phyloP scores from a whole-genome alignment of 2,888 invertebrate species.

The Laothoe populi region DNA sequence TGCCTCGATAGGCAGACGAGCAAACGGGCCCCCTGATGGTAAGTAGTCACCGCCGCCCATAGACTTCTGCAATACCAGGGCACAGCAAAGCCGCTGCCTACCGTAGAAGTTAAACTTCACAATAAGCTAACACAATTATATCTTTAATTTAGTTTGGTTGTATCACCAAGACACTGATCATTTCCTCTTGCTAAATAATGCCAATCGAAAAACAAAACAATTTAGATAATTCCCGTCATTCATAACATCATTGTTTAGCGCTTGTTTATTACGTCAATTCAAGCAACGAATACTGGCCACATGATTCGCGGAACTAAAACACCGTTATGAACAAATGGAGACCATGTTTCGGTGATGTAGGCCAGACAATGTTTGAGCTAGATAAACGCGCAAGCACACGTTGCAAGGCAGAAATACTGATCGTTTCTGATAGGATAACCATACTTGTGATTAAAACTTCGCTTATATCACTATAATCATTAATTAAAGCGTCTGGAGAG shows the following conservation, averaged over 20 bases:
- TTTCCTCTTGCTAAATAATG: background rate
- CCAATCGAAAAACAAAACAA: background rate
- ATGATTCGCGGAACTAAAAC: conserved; percentile 21
- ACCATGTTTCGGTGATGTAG: conserved; percentile 24
- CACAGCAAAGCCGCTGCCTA: no score
- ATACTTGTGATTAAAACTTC: no score
- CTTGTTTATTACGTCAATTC: background rate
- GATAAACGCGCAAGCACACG: background rate
- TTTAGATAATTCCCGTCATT: background rate
- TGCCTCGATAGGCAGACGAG: no score
- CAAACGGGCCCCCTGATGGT: no score
- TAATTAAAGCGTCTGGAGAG: no score
- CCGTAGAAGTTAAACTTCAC: no score
- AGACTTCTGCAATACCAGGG: no score
- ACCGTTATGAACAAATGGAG: conserved; percentile 22
- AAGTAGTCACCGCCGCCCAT: no score
- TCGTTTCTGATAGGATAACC: conserved; percentile 4
- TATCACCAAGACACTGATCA: no score
- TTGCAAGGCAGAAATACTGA: conserved; percentile 9
- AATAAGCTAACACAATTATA: no score
- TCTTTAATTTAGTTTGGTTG: no score
- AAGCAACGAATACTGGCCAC: conserved; percentile 12
- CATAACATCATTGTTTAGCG: background rate
- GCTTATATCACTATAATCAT: no score
- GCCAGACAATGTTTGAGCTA: conserved; percentile 7